Conservation (phyloP, 2,113 vertebrate species). For the Sardina pilchardus region DNA sequence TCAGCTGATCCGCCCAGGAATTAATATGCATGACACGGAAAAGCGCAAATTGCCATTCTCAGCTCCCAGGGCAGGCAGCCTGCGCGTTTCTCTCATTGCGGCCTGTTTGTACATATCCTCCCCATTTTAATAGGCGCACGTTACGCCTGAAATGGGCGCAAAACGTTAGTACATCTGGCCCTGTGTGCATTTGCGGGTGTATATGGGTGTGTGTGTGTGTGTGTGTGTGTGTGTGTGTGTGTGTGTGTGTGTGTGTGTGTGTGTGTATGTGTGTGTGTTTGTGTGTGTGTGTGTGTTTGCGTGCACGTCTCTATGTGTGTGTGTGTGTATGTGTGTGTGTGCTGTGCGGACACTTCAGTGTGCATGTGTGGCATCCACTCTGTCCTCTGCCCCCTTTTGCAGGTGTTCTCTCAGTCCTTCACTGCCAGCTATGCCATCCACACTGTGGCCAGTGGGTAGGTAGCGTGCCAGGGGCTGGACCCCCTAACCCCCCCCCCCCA, state of each 20-base stretch:
- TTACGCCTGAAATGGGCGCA: no score
- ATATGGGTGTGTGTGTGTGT: constrained; percentile 10
- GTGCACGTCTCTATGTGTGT: constrained; percentile 16
- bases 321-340: constrained; percentile 15
- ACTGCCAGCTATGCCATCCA: constrained; percentile 78
- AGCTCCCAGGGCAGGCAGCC: no score
- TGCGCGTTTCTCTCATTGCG: no score
- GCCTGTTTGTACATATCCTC: no score
- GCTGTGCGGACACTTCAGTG: constrained; percentile 46
- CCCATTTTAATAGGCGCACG: no score
- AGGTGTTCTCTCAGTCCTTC: constrained; percentile 82
- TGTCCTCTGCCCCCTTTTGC: constrained; percentile 71
- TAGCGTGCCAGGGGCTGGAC: constrained; percentile 56
- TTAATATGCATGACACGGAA: no score
- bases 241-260: constrained; percentile 24
- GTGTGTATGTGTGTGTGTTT: constrained; percentile 6
- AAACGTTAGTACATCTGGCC: no score
- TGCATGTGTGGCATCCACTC: constrained; percentile 61
- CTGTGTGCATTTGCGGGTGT: constrained; percentile 25
- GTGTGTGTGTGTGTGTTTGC: constrained; percentile 5
- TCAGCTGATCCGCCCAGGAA: no score
- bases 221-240: constrained; percentile 16
- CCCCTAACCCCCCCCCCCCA: not conserved
- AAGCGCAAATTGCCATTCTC: no score
- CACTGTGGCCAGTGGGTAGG: constrained; percentile 79